phyloP scores from a whole-genome alignment of 2,797 vertebrate genomes.

The Trematomus bernacchii region DNA sequence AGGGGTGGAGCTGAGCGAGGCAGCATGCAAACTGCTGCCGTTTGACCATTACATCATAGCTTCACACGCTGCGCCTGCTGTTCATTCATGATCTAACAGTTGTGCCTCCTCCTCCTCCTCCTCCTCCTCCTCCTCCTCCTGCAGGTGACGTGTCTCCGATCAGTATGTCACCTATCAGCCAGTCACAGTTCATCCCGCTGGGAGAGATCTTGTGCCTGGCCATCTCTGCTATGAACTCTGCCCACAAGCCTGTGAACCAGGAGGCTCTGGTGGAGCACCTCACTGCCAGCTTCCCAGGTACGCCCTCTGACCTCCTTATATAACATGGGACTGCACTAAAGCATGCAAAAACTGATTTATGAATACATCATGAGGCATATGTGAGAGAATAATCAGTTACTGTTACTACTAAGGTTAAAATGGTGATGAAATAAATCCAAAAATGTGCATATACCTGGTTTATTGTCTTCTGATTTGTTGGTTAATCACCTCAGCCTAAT shows the following conservation, averaged over 20 bases:
- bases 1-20: conserved; percentile 75
- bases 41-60: conserved; percentile 85
- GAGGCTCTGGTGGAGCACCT: conserved; percentile 99
- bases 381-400: not conserved
- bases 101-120: conserved; percentile 49
- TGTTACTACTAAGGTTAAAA: not conserved
- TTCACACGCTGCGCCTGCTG: conserved; percentile 79
- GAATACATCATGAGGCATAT: not conserved
- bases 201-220: conserved; percentile 99
- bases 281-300: conserved; percentile 99
- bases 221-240: conserved; percentile 98
- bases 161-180: conserved; percentile 99
- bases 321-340: conserved; percentile 9
- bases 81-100: conserved; percentile 80
- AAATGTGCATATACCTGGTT: not conserved
- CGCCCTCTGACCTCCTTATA: not conserved
- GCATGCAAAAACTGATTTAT: not conserved
- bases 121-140: conserved; percentile 41
- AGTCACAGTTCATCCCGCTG: conserved; percentile 99
- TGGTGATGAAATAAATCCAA: not conserved
- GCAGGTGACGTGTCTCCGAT: conserved; percentile 99
- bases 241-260: conserved; percentile 98
- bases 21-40: conserved; percentile 76
- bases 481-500: not conserved
- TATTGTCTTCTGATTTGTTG: conserved; percentile 9